Percentiles rank a stretch among this genome's conserved stretches.
Conservation (phyloP, 2,888 invertebrate genomes). For the Onchidella celtica region DNA sequence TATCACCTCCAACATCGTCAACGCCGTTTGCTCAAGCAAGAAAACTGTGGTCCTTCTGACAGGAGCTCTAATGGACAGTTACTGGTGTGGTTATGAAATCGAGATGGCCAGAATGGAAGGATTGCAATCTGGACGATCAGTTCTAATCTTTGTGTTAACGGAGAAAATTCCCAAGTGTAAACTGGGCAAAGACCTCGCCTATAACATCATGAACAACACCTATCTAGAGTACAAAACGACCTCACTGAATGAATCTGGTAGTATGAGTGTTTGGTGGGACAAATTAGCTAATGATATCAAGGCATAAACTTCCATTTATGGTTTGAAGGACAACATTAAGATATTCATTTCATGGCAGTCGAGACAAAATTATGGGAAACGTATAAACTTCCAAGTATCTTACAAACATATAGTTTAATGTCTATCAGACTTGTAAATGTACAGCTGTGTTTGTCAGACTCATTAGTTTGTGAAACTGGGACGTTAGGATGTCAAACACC, state of each 20-base stretch:
- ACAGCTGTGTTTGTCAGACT: no score
- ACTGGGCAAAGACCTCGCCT: background rate
- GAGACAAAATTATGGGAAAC: no score
- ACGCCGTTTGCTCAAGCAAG: conserved; percentile 30
- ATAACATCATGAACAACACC: conserved; percentile 33
- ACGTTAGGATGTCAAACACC: no score
- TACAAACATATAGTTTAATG: no score
- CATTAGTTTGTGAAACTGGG: no score
- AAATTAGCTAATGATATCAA: conserved; percentile 32
- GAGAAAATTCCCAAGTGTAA: conserved; percentile 16
- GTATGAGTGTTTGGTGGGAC: background rate
- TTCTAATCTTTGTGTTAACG: conserved; percentile 43
- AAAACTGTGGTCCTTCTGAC: conserved; percentile 49
- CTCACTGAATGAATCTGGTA: background rate
- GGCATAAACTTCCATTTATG: background rate
- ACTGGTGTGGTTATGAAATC: conserved; percentile 50
- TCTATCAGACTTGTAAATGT: no score
- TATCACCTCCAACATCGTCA: conserved; percentile 45
- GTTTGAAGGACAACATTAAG: no score
- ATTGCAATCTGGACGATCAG: conserved; percentile 21
- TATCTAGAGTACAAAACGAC: conserved; percentile 8
- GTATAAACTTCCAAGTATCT: no score
- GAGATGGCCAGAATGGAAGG: conserved; percentile 51
- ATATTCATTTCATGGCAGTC: no score
- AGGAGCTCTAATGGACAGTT: conserved; percentile 23